Percentiles rank a stretch among this genome's conserved stretches.
Evolutionary conservation across 2,113 vertebrate genomes (phyloP).

Genomic region (Trematomus loennbergii): DNA sequence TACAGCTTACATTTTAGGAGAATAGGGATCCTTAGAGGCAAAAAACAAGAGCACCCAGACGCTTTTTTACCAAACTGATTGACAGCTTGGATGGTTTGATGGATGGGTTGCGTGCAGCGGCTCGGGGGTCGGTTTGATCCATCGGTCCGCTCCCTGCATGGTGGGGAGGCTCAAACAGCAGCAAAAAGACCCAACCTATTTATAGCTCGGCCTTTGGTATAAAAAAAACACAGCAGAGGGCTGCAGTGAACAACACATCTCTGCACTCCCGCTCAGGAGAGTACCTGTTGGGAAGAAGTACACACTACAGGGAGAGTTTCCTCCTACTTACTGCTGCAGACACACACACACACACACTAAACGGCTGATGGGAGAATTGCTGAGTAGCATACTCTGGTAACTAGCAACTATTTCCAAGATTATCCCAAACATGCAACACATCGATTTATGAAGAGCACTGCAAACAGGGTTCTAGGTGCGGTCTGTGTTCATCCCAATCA

Average conservation of each 20-base stretch:
- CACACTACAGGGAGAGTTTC: neutral
- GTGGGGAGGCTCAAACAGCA: constrained; percentile 30
- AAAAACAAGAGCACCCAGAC: no score
- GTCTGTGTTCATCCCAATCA: no score
- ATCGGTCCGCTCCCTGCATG: constrained; percentile 26
- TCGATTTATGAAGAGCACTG: no score
- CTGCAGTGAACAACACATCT: constrained; percentile 18
- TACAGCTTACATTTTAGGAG: no score
- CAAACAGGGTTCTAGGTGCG: no score
- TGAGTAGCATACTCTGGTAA: neutral
- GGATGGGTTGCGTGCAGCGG: constrained; percentile 52
- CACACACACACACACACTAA: neutral
- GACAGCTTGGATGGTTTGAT: neutral
- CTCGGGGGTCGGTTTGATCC: constrained; percentile 36
- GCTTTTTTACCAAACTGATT: neutral
- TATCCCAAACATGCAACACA: neutral
- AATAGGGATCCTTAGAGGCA: neutral
- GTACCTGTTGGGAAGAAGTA: neutral
- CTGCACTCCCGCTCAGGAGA: neutral
- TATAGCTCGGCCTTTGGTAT: constrained; percentile 63
- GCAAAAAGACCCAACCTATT: constrained; percentile 56
- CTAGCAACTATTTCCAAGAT: neutral
- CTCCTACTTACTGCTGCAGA: neutral
- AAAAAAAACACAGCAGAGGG: constrained; percentile 1
- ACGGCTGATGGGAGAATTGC: neutral